A percentile compares a stretch with the other conserved stretches of the same genome.
Evolutionary conservation across 2,797 vertebrate genomes (phyloP).

Genomic region (Etheostoma nigrum): DNA sequence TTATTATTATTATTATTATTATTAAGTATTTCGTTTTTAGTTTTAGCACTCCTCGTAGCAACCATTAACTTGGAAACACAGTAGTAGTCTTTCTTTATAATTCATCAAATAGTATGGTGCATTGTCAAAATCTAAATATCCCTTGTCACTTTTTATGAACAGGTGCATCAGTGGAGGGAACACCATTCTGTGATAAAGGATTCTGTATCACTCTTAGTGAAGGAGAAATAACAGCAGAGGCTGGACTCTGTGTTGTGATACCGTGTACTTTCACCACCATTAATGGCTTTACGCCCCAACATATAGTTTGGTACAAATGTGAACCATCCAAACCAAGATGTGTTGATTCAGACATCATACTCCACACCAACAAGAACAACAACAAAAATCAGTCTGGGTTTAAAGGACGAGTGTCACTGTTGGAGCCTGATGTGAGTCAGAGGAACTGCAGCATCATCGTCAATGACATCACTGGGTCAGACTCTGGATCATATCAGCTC

Average conservation of each 20-base stretch:
- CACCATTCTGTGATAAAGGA: rapidly evolving
- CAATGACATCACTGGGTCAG: conserved; percentile 44
- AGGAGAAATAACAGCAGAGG: conserved; percentile 37
- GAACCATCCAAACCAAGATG: rapidly evolving
- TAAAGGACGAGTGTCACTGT: conserved; percentile 32
- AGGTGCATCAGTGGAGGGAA: neutral
- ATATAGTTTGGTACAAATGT: conserved; percentile 57
- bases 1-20: neutral
- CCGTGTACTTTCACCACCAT: conserved; percentile 2
- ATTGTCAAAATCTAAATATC: neutral
- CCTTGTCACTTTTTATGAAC: neutral
- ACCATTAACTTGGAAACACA: neutral
- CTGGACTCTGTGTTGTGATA: conserved; percentile 61
- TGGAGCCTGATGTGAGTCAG: conserved; percentile 17
- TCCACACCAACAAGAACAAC: neutral
- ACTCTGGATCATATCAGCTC: conserved; percentile 63
- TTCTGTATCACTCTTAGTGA: conserved; percentile 42
- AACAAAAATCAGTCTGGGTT: conserved; percentile 3
- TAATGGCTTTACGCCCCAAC: rapidly evolving
- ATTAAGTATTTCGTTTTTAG: neutral
- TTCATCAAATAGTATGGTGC: neutral
- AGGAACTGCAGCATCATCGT: conserved; percentile 64
- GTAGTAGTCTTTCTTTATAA: neutral
- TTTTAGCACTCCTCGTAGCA: neutral
- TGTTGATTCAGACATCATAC: rapidly evolving